Evolutionary conservation across 2,113 vertebrate genomes (phyloP), one percentile per base, ranked within the genome.

Genomic region (Rostratula benghalensis): DNA sequence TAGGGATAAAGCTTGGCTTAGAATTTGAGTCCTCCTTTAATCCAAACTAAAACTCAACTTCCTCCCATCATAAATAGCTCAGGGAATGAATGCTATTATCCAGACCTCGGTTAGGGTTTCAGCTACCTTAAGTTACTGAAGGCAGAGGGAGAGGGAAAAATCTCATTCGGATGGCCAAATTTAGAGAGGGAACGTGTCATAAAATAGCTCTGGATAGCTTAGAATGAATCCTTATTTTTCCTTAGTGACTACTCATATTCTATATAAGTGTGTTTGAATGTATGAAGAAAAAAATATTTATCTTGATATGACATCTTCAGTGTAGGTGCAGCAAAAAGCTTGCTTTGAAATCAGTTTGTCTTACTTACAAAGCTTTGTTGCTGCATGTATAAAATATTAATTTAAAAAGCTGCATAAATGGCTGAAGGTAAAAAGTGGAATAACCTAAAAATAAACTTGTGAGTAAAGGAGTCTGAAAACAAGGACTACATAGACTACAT

Each of bases 321-420:
- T 43, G 41, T 90, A 78, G 56, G 23, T 61, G 48, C 80, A 89
- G 50, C 68, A 95, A 41, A 96, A 89, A 83, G 6, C 43, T 87
- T 83, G 39, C 64, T 86, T 94, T 95, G 60, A 76, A 95, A 79
- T 89, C 23, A 75, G n/a, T 81, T 94, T 53, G 51, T 83, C 56
- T n/a, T 46, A 25, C 46, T 88, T 90, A 65, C 1, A 94, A 78
- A 91, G 46, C 70, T 93, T 93, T 92, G 74, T 93, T 86, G 46
- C 81, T 91, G 77, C 79, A 64, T 95, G 50, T 94, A 56, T 97
- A 93, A 94, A 96, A 87, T 41, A 93, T 39, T 79, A 27, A 79
- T 90, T 33, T 82, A 41, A 9, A 78, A 95, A 90, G 33, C 22
- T 87, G 33, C 83, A 20, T 93, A 94, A 96, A 78, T 93, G 19